phyloP scores from a whole-genome alignment of 23 tunicate species.

The Trididemnum clinides region DNA sequence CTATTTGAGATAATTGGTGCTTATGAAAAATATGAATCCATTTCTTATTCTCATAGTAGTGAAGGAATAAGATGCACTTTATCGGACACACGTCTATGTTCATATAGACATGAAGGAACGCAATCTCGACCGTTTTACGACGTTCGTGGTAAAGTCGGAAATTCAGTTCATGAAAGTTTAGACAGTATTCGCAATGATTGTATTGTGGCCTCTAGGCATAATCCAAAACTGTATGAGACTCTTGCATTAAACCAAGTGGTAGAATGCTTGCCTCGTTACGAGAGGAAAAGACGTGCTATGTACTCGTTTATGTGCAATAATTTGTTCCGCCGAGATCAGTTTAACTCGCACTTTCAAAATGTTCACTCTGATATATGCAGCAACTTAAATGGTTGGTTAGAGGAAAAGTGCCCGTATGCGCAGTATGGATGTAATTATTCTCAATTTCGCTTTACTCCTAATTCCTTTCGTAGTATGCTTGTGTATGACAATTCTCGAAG shows the following conservation, averaged over 20 bases:
- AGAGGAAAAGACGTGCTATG: constrained; percentile 31
- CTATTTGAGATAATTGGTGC: constrained; percentile 38
- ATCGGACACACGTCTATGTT: constrained; percentile 2
- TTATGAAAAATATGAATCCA: constrained; percentile 13
- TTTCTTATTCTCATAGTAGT: constrained; percentile 19
- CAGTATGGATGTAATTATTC: constrained; percentile 62
- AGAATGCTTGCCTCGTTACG: constrained; percentile 52
- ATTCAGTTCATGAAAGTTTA: constrained; percentile 21
- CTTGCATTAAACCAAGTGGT: constrained; percentile 23
- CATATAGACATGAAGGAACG: constrained; percentile 23
- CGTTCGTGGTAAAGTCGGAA: constrained; percentile 3
- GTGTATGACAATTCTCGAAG: constrained; percentile 35
- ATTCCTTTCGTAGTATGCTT: constrained; percentile 3
- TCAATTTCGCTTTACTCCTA: constrained; percentile 49
- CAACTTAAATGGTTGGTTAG: constrained; percentile 81
- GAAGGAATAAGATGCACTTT: constrained; percentile 30
- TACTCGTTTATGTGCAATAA: constrained; percentile 76
- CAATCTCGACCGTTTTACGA: constrained; percentile 25
- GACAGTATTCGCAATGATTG: background rate
- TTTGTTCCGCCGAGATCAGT: constrained; percentile 76
- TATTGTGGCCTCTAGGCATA: background rate
- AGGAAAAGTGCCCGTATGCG: constrained; percentile 75
- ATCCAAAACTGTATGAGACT: background rate
- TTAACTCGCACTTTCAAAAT: constrained; percentile 54
- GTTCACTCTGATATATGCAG: constrained; percentile 72